phyloP scores from a whole-genome alignment of 2,113 vertebrate genomes.

The Callorhinus ursinus region DNA sequence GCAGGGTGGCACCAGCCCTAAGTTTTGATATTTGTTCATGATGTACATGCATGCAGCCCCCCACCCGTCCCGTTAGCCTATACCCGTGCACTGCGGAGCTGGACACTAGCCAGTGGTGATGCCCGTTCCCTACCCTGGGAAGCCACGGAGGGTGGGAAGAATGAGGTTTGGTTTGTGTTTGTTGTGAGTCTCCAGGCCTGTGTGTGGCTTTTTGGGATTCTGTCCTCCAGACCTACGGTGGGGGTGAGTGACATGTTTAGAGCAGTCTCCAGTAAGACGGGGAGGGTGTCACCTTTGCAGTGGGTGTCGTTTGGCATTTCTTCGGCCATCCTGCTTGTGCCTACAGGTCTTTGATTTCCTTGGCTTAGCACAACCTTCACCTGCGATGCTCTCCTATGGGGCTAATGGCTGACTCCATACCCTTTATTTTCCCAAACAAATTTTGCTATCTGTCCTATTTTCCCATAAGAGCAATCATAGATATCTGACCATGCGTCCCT shows the following conservation, averaged over 20 bases:
- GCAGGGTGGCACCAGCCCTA: neutral
- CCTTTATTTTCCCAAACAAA: neutral
- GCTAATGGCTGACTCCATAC: neutral
- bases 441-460: neutral
- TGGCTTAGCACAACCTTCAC: neutral
- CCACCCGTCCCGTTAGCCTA: too few species aligned
- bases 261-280: neutral
- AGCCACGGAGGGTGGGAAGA: neutral
- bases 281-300: neutral
- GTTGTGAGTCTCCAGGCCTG: neutral
- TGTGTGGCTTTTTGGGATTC: neutral
- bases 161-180: neutral
- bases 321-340: neutral
- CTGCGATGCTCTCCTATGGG: neutral
- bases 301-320: neutral
- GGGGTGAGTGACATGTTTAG: neutral
- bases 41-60: fast-evolving
- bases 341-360: neutral
- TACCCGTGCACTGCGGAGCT: neutral
- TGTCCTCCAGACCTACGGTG: neutral
- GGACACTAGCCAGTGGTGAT: neutral
- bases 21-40: neutral
- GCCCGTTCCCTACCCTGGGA: neutral
- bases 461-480: neutral
- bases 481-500: neutral